These are phyloP conservation scores for Mionectes olivaceus DNA, from an alignment of 2,797 vertebrate species.

Conservation along the genomic window DNA sequence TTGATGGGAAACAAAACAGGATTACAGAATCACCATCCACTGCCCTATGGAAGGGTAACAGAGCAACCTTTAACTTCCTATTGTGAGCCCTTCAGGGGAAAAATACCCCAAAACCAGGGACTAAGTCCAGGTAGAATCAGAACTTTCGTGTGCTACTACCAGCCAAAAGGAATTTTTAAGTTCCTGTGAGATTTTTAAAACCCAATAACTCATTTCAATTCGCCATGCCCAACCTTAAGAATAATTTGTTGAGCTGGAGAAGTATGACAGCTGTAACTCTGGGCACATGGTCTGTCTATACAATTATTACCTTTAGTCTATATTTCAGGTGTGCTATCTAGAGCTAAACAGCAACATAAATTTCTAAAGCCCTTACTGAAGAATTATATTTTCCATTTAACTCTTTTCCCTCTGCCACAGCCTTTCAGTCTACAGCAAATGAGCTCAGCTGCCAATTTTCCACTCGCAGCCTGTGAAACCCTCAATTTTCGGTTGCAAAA, in stretches of 20 bases:
- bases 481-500: conserved; percentile 43
- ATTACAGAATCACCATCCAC: neutral
- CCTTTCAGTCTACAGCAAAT: neutral
- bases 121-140: neutral
- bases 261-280: neutral
- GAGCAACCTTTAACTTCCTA: neutral
- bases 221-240: neutral
- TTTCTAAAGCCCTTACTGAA: conserved; percentile 2
- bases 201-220: neutral
- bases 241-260: neutral
- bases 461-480: conserved; percentile 26
- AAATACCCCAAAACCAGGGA: neutral
- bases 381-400: neutral
- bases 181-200: neutral
- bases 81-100: neutral
- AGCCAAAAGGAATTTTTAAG: neutral
- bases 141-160: neutral
- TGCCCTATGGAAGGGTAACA: neutral
- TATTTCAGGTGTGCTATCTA: conserved; percentile 14
- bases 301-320: neutral
- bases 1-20: neutral
- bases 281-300: neutral
- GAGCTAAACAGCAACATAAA: neutral
- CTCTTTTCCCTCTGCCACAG: neutral
- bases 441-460: conserved; percentile 23